phyloP scores from a whole-genome alignment of 2,113 vertebrate genomes.

The Pelvicachromis taeniatus region DNA sequence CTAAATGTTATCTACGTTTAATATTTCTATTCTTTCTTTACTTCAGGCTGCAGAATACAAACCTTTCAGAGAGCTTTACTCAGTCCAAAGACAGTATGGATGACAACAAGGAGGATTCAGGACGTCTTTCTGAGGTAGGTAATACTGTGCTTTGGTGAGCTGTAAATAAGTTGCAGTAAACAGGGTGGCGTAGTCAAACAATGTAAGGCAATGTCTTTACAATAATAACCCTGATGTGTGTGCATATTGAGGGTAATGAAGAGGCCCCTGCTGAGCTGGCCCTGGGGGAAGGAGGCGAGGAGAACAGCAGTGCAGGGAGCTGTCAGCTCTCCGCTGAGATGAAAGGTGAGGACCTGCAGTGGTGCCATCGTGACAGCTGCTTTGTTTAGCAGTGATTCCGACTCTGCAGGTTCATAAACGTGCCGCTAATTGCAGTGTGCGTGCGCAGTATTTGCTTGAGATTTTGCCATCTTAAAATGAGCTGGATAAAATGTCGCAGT shows the following conservation, averaged over 20 bases:
- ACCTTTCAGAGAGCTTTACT: slow-evolving; percentile 57
- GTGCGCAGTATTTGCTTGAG: background rate
- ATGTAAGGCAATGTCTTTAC: background rate
- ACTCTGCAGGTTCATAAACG: background rate
- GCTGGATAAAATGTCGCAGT: background rate
- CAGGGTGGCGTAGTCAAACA: background rate
- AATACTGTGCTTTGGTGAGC: background rate
- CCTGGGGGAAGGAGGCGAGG: slow-evolving; percentile 74
- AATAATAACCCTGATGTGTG: slow-evolving; percentile 5
- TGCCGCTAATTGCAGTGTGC: background rate
- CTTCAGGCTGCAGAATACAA: slow-evolving; percentile 71
- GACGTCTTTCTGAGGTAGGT: slow-evolving; percentile 42
- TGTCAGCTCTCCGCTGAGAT: slow-evolving; percentile 62
- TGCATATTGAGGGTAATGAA: slow-evolving; percentile 61
- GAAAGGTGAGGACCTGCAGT: slow-evolving; percentile 63
- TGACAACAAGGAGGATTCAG: slow-evolving; percentile 18
- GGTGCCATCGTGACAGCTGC: background rate
- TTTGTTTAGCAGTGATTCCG: background rate
- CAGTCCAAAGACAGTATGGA: slow-evolving; percentile 46
- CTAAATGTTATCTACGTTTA: background rate
- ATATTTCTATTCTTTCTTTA: background rate
- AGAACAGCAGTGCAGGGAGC: slow-evolving; percentile 81
- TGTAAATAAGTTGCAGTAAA: background rate
- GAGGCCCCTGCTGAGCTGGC: slow-evolving; percentile 63
- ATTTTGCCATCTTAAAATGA: background rate